Evolutionary conservation across 2,113 vertebrate species (phyloP), one percentile per base, ranked within the genome.

Genomic region (Coregonus clupeaformis): DNA sequence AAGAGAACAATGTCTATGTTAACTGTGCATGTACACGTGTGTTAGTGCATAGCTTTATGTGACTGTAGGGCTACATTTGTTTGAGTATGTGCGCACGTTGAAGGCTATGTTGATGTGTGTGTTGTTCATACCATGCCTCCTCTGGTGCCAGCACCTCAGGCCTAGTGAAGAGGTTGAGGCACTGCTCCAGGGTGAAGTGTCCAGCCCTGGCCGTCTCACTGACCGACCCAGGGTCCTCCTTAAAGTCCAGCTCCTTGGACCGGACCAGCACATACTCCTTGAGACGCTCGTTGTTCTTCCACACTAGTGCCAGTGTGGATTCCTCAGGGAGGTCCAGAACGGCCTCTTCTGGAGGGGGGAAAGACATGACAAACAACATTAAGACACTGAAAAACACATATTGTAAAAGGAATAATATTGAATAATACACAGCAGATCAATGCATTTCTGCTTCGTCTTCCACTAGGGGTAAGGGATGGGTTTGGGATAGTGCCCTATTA

Each of bases 161-260:
- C 86, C 95, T 96, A 1, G 98, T 99, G 85, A 99, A 99, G 78
- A 99, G 97, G 82, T 97, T 98, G 81, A 99, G 95, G 89, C 98
- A 99, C 90, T 99, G 98, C 87, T 97, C 97, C 78, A 99, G 91
- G 16, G 96, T 99, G 89, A 99, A 99, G 87, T 98, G 96, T 72
- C 98, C 98, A 0, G 96, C 97, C 6, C 96, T 92, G 71, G 96
- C 95, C 0, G 97, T 97, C 89, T 99, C 97, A 0, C 96, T 97
- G 47, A 96, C 94, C 0, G 97, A 98, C 78, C 96, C 92, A 0
- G 95, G 95, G 73, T 99, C 98, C 80, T 98, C 97, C 2, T 96
- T 93, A 0, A 93, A 98, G 71, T 99, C 97, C 81, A 99, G 92
- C 75, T 99, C 98, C 89, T 97, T 98, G 47, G 98, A 97, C 80